Percentiles rank a stretch among this genome's conserved stretches.
These are phyloP conservation scores for cat (Felis catus) DNA, from an alignment of 2,113 vertebrate genomes.

Conservation along the genomic window F.catus_Fca126_mat1.0 CM031415.1:158071001-158071500, in stretches of 20 bases:
- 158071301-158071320: neutral
- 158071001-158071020: neutral
- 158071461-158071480: neutral
- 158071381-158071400: neutral
- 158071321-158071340: neutral
- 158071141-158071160: conserved; percentile 33
- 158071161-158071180: neutral
- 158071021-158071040: neutral
- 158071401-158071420: neutral
- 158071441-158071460: neutral
- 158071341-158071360: neutral
- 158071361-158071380: neutral
- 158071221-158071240: neutral
- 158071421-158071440: neutral
- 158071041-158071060: neutral
- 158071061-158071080: neutral
- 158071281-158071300: neutral
- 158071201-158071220: neutral
- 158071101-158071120: neutral
- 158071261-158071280: neutral
- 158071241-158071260: neutral
- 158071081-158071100: neutral
- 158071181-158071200: neutral
- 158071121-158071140: neutral
- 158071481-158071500: neutral